phyloP scores from a whole-genome alignment of 2,113 vertebrate genomes.

The Clinocottus analis region DNA sequence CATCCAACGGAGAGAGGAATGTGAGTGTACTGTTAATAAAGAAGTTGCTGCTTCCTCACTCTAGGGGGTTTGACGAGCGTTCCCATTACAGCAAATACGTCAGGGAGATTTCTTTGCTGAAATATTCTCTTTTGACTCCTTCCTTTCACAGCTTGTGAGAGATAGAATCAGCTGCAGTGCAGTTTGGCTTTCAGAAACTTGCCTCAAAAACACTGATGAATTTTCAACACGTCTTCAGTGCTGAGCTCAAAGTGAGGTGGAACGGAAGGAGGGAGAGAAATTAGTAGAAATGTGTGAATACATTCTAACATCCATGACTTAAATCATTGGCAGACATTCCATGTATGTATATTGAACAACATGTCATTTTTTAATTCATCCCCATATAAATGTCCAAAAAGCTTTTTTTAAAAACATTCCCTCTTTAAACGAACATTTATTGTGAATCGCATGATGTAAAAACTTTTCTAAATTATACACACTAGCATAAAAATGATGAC shows the following conservation, averaged over 20 bases:
- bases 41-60: constrained; percentile 11
- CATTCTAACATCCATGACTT: not conserved
- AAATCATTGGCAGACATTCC: not conserved
- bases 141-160: not conserved
- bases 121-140: constrained; percentile 5
- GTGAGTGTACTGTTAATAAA: too few species aligned
- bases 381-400: not conserved
- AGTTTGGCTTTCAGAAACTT: constrained; percentile 9
- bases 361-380: not conserved
- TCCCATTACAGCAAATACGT: constrained; percentile 9
- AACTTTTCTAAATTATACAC: not conserved
- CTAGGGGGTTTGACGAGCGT: constrained; percentile 18
- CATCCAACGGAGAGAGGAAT: not conserved
- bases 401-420: too few species aligned
- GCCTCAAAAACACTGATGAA: constrained; percentile 2
- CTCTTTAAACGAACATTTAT: too few species aligned
- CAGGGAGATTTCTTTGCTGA: constrained; percentile 10
- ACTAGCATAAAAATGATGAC: not conserved
- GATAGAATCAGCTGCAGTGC: constrained; percentile 5
- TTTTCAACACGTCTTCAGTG: not conserved
- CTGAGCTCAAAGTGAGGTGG: not conserved
- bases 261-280: not conserved
- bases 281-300: not conserved
- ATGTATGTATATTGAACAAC: not conserved
- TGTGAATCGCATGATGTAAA: not conserved